Evolutionary conservation across 2,113 vertebrate species (phyloP).

Genomic region (Hypomesus transpacificus): DNA sequence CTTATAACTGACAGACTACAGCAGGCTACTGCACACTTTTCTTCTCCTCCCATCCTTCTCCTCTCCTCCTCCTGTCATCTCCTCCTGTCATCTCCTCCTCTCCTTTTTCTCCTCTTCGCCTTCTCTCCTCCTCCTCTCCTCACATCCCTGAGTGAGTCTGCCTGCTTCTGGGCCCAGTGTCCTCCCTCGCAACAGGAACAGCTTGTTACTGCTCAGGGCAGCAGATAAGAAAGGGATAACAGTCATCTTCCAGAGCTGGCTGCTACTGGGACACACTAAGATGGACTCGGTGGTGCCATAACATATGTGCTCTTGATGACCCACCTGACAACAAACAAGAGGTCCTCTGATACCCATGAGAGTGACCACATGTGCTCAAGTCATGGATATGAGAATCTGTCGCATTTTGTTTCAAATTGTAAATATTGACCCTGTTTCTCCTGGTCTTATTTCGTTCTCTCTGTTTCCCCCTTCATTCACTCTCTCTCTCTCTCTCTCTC

Average conservation of each 20-base stretch:
- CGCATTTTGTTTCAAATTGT: no score
- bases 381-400: no score
- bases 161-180: constrained; percentile 14
- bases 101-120: background rate
- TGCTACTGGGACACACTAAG: no score
- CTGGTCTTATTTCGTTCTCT: background rate
- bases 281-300: no score
- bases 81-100: constrained; percentile 22
- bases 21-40: constrained; percentile 1
- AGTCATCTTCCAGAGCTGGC: no score
- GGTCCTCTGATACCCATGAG: no score
- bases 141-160: constrained; percentile 15
- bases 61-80: constrained; percentile 25
- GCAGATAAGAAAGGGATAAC: background rate
- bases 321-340: background rate
- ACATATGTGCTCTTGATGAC: no score
- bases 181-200: constrained; percentile 9
- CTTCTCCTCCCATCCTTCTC: constrained; percentile 22
- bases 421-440: no score
- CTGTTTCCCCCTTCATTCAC: no score
- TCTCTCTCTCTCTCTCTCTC: background rate
- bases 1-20: constrained; percentile 27
- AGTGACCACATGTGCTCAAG: no score
- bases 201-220: constrained; percentile 4
- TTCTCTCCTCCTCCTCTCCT: background rate